Conservation (phyloP, 2,888 invertebrate genomes). For the Agrochola lota region DNA sequence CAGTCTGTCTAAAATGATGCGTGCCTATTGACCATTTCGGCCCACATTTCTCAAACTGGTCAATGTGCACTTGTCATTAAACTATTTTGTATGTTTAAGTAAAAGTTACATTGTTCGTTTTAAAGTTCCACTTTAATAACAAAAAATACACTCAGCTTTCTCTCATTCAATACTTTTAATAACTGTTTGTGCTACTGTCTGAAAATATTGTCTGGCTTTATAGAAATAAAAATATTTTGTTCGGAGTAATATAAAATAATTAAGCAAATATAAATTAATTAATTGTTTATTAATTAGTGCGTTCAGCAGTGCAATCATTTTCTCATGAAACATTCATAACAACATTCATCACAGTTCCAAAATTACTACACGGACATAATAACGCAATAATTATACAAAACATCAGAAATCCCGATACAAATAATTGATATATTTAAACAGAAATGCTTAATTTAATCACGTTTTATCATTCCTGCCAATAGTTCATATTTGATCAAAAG, state of each 20-base stretch:
- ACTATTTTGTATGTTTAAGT: background rate
- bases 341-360: too few species aligned
- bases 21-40: constrained; percentile 1
- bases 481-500: background rate
- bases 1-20: background rate
- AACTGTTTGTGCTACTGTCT: background rate
- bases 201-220: background rate
- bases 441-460: background rate
- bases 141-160: background rate
- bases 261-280: background rate
- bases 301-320: background rate
- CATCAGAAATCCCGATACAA: background rate
- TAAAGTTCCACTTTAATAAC: background rate
- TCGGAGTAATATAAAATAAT: background rate
- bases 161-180: background rate
- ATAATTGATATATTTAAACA: background rate
- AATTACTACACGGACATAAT: background rate
- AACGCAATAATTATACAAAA: background rate
- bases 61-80: background rate
- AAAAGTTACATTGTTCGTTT: constrained; percentile 3
- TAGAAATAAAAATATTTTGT: background rate
- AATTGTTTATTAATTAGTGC: too few species aligned
- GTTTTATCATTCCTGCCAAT: background rate
- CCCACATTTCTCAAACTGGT: background rate
- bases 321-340: background rate